Evolutionary conservation across 2,888 invertebrate genomes (phyloP), one percentile per base, ranked within the genome.

Genomic region (Euspilapteryx auroguttella): DNA sequence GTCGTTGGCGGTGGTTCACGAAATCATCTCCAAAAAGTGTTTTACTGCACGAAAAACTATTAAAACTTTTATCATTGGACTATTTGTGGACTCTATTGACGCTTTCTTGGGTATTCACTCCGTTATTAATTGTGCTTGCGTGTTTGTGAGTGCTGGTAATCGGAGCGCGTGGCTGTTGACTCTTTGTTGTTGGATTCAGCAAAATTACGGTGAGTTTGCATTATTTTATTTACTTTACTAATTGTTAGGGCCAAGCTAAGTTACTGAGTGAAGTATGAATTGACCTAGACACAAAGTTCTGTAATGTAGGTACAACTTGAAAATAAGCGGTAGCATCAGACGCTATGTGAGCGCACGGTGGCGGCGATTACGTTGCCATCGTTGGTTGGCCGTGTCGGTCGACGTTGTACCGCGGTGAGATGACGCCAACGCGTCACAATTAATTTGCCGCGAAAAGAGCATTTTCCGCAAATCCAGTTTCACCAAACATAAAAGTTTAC

Each of bases 111-210:
- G 45, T 48, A 45, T 49, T 45, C 52, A 56, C 46, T 39, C 55
- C 45, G 42, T 45, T 50, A 45, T 57, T 59, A 44, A 49, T 56
- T 65, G 75, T 73, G 69, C 50, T 56, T 57, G 63, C 66, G 73
- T 75, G 75, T 54, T 66, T 63, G 71, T 75, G 76, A 55, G 73
- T 75, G 75, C 63, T 63, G 44, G 12, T 63, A 66, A 63, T 62
- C 64, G 68, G 71, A 76, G 76, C 76, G 76, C 76, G 76, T 77
- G 76, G 76, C 76, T 69, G 66, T 57, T 59, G 55, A 58, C 52
- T 64, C 76, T 77, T 76, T 77, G 76, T 77, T 77, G 65, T 76
- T 66, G 63, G 71, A 71, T 66, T 68, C 63, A 36, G 49, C 65
- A 40, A 59, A 63, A 59, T 61, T 61, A 66, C 66, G 71, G 73